A percentile compares a stretch with the other conserved stretches of the same genome.
These are phyloP conservation scores for Zaprionus bogoriensis DNA, from an alignment of 2,888 invertebrate species.

Conservation along the genomic window DNA sequence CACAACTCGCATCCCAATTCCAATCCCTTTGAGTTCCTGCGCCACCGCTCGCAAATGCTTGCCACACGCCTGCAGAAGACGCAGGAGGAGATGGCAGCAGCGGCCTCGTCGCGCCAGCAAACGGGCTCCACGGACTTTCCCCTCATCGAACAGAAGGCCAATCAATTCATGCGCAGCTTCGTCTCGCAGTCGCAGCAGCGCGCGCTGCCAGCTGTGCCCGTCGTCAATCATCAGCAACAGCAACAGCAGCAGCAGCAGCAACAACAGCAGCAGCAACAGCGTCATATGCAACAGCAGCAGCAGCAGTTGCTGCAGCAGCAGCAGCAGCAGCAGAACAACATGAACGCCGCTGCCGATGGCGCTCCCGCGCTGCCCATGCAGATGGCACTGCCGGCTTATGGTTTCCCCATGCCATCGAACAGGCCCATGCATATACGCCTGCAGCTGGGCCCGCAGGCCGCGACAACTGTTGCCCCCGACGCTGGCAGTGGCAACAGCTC, in stretches of 20 bases:
- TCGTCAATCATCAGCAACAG: neutral
- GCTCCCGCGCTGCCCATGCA: neutral
- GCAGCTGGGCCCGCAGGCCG: neutral
- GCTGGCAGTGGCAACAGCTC: too few species aligned
- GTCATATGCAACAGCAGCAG: neutral
- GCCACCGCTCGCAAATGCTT: constrained; percentile 50
- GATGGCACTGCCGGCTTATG: neutral
- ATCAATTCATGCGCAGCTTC: constrained; percentile 37
- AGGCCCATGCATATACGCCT: neutral
- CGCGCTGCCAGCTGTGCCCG: neutral
- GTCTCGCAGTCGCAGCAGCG: constrained; percentile 15
- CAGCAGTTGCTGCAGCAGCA: neutral
- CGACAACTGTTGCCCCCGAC: neutral
- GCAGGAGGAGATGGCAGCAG: constrained; percentile 33
- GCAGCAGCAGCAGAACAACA: neutral
- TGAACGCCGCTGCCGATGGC: neutral
- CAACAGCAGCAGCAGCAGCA: neutral
- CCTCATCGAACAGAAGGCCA: constrained; percentile 20
- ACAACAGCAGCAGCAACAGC: neutral
- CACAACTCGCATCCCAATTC: constrained; percentile 15
- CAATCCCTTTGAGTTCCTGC: constrained; percentile 39
- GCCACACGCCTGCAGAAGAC: constrained; percentile 46
- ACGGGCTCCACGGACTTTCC: neutral
- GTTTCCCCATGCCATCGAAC: neutral
- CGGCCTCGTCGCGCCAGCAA: neutral